Evolutionary conservation across 2,888 invertebrate species (phyloP), one percentile per base, ranked within the genome.

Genomic region (Neoaliturus tenellus): DNA sequence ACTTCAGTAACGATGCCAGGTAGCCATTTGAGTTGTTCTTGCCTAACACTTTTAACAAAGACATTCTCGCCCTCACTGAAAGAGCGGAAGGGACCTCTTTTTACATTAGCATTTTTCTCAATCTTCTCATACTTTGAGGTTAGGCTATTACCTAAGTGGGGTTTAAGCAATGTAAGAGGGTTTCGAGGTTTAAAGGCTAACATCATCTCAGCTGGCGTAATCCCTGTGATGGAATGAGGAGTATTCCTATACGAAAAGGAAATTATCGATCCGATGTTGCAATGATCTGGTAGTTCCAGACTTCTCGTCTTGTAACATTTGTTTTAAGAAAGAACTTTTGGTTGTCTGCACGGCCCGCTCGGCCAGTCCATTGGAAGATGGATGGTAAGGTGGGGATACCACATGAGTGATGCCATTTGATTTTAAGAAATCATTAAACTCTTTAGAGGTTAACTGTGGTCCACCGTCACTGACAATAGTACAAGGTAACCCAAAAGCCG

Each of bases 151-250:
- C 44, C 1, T 20, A 71, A 35, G n/a, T 71, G 71, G 0, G 62
- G 62, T 12, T 62, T 62, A 1, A 62, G 62, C 25, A 62, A 62
- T 28, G 28, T 31, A 6, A 62, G 39, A 25, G n/a, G 17, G 17
- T 71, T 71, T 39, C 71, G 35, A 31, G 71, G 71, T 41, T 71
- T 71, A 20, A 44, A 44, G 44, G 10, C 17, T 3, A 71, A 20
- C 20, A 71, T 20, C 35, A 71, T 39, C 20, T 71, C 35, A 35
- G 80, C 55, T 6, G 88, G 88, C 6, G 87, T 81, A 84, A 86
- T 87, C 8, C 86, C 86, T 31, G 89, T 89, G 35, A 86, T 85
- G n/a, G 88, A 85, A 82, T 89, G 88, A 23, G 88, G 88, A 35
- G 89, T 86, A 39, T 39, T 51, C 14, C 85, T 83, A 67, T 87